Conservation (phyloP, 2,797 vertebrate genomes). For the Nannoperca australis region DNA sequence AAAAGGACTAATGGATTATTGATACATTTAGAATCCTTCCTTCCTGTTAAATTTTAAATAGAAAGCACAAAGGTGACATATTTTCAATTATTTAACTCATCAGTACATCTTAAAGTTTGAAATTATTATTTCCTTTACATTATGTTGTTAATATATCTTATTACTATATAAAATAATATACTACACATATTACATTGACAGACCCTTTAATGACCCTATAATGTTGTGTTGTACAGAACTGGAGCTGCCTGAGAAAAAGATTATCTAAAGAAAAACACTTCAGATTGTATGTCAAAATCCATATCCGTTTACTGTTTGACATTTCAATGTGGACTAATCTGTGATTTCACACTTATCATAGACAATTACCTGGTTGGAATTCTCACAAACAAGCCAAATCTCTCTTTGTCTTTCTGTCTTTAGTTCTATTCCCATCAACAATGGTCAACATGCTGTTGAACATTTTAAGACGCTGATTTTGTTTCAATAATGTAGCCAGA, state of each 20-base stretch:
- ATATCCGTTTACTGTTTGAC: conserved; percentile 25
- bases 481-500: conserved; percentile 18
- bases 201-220: not conserved
- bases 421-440: conserved; percentile 36
- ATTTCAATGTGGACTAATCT: conserved; percentile 22
- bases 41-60: conserved; percentile 15
- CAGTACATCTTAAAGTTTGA: not conserved
- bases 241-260: not conserved
- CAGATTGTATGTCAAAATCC: not conserved
- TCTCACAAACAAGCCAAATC: conserved; percentile 16
- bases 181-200: conserved; percentile 1
- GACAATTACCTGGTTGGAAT: conserved; percentile 38
- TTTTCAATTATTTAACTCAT: not conserved
- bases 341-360: conserved; percentile 33
- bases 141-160: conserved; percentile 5
- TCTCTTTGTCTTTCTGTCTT: conserved; percentile 13
- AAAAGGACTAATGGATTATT: conserved; percentile 64
- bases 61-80: conserved; percentile 29
- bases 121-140: not conserved
- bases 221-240: not conserved
- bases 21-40: conserved; percentile 39
- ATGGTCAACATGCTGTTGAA: conserved; percentile 30
- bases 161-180: not conserved
- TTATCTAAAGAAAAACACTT: conserved; percentile 19
- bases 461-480: conserved; percentile 37